Base-by-base conservation (phyloP, 2,888 invertebrate genomes). In the Sphaerophoria taeniata region DNA sequence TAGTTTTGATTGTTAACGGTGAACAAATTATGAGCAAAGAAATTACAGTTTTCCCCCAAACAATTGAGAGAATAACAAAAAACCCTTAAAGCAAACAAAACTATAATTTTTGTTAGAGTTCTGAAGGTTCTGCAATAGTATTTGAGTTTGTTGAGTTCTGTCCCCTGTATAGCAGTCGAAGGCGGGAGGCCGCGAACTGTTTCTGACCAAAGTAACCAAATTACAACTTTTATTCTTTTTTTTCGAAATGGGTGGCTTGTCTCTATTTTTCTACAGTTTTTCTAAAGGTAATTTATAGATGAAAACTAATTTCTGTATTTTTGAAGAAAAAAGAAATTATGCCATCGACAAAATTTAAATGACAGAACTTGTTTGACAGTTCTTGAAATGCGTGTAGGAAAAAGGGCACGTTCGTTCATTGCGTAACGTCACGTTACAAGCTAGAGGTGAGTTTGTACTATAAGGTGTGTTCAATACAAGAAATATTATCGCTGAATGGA, bases 11-110 rank as follows among this genome's bases (percentile, higher is more conserved):
- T 58, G 33, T 49, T 45, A 36, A 39, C 43, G 45, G 51, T 63
- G 36, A 49, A 39, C 9, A 43, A 1, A 39, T 9, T 39, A 9
- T 6, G 2, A 43, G 12, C 11, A 11, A 43, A 9, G 43, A 43
- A 43, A 9, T 43, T 9, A 43, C 9, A 43, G 12, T 43, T 43
- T 12, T 43, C 9, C 0, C 14, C 16, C 0, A 31, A 24, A 1
- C n/a, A 16, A 9, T 11, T 9, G 11, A 67, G 33, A 70, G 51
- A 6, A 53, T 39, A 12, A 65, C 45, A 2, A 2, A n/a, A 9
- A 69, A 33, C n/a, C 6, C 14, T 63, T 14, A 43, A 83, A 83
- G 70, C 79, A 79, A 83, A 79, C 83, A 83, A 74, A 79, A 60
- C 83, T 60, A 1, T 16, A n/a, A 31, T 33, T 31, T 36, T 43